Conservation (phyloP, 2,888 invertebrate species). For the Pachydiplax longipennis region DNA sequence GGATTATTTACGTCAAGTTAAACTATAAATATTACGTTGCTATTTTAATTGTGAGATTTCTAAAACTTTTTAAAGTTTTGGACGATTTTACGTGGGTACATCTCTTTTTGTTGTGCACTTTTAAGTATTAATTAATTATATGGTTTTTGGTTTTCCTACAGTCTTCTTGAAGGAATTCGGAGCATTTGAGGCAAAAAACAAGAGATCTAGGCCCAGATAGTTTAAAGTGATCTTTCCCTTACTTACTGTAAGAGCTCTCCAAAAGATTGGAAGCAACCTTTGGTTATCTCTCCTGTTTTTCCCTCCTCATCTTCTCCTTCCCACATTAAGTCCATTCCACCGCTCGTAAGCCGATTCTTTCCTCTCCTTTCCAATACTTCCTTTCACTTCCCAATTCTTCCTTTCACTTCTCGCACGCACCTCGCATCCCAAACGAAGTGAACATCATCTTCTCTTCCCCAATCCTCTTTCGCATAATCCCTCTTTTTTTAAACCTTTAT, state of each 20-base stretch:
- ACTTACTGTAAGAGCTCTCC: neutral
- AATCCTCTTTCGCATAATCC: neutral
- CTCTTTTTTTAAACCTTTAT: neutral
- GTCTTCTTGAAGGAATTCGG: too few species aligned
- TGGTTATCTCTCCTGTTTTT: neutral
- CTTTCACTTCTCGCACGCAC: neutral
- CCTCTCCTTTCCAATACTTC: neutral
- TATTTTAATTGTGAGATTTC: too few species aligned
- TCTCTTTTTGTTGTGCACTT: too few species aligned
- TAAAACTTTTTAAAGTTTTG: too few species aligned
- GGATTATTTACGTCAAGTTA: too few species aligned
- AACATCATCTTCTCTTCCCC: neutral
- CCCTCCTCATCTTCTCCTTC: neutral
- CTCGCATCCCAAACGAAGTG: neutral
- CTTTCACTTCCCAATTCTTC: neutral
- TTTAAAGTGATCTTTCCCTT: neutral
- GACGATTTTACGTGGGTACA: too few species aligned
- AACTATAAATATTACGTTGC: too few species aligned
- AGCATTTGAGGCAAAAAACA: too few species aligned
- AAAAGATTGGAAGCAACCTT: too few species aligned
- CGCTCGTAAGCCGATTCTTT: neutral
- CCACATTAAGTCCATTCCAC: neutral
- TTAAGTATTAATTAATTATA: too few species aligned
- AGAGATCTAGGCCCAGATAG: too few species aligned
- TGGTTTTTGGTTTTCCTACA: too few species aligned